phyloP scores from a whole-genome alignment of 2,113 vertebrate genomes.

The Saimiri boliviensis region DNA sequence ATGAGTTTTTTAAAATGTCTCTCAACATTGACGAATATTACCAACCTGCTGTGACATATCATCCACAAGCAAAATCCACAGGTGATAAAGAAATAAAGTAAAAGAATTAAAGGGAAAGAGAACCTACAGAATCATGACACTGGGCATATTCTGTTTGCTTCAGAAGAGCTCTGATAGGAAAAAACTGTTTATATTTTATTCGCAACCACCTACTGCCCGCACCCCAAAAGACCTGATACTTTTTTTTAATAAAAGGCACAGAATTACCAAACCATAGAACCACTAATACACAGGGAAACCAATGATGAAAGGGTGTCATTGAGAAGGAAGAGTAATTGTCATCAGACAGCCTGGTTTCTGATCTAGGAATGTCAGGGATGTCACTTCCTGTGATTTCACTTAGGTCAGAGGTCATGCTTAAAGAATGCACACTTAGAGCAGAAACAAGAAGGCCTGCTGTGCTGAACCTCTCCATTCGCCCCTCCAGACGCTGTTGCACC shows the following conservation, averaged over 20 bases:
- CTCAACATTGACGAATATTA: not conserved
- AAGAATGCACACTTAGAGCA: not conserved
- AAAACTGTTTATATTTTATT: not conserved
- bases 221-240: not conserved
- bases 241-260: not conserved
- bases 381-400: not conserved
- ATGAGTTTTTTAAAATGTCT: not conserved
- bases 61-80: constrained; percentile 9
- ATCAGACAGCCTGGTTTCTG: not conserved
- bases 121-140: not conserved
- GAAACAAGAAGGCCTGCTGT: not conserved
- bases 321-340: not conserved
- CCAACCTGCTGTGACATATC: not conserved
- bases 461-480: not conserved
- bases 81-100: not conserved
- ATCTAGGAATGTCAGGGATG: not conserved
- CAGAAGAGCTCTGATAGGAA: not conserved
- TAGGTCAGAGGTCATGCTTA: not conserved
- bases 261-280: not conserved
- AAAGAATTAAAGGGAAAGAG: not conserved
- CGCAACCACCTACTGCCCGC: not conserved
- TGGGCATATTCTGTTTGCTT: not conserved
- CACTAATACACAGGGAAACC: not conserved
- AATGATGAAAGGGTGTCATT: not conserved
- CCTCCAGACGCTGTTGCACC: not conserved